Evolutionary conservation across 2,113 vertebrate species (phyloP).

Genomic region (Tor tambroides): DNA sequence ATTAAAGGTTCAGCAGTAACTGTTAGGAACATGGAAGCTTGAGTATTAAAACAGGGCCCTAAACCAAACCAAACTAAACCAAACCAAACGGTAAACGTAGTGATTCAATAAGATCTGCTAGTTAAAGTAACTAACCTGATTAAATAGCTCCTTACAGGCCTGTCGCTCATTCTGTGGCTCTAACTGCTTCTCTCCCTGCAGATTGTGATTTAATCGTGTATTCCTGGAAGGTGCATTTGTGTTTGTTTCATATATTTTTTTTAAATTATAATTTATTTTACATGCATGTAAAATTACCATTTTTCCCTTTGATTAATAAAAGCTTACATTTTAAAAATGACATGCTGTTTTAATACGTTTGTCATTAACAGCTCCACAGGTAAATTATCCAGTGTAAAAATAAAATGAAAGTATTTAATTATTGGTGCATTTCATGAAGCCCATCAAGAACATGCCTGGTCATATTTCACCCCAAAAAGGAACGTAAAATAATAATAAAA

Average conservation of each 20-base stretch:
- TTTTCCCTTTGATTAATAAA: slow-evolving; percentile 22
- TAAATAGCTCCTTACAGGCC: neutral
- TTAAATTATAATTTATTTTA: neutral
- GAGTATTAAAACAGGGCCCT: slow-evolving; percentile 55
- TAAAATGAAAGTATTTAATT: neutral
- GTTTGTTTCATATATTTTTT: neutral
- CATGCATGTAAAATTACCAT: neutral
- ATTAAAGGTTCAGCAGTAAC: slow-evolving; percentile 19
- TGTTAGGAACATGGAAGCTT: slow-evolving; percentile 14
- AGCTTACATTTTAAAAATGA: neutral
- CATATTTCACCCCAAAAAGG: neutral
- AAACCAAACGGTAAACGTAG: slow-evolving; percentile 36
- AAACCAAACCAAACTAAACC: slow-evolving; percentile 61
- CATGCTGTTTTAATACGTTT: neutral
- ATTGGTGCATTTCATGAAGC: neutral
- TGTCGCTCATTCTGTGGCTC: slow-evolving; percentile 21
- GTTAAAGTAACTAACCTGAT: slow-evolving; percentile 10
- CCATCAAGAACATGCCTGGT: neutral
- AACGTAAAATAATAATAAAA: neutral
- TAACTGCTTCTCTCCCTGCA: slow-evolving; percentile 30
- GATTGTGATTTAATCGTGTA: neutral
- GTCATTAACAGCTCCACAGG: slow-evolving; percentile 49
- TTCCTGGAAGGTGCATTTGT: slow-evolving; percentile 38
- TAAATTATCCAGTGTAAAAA: slow-evolving; percentile 50
- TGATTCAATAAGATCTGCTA: slow-evolving; percentile 21